phyloP scores from a whole-genome alignment of 1,140 invertebrate species.

The Streblospio benedicti region DNA sequence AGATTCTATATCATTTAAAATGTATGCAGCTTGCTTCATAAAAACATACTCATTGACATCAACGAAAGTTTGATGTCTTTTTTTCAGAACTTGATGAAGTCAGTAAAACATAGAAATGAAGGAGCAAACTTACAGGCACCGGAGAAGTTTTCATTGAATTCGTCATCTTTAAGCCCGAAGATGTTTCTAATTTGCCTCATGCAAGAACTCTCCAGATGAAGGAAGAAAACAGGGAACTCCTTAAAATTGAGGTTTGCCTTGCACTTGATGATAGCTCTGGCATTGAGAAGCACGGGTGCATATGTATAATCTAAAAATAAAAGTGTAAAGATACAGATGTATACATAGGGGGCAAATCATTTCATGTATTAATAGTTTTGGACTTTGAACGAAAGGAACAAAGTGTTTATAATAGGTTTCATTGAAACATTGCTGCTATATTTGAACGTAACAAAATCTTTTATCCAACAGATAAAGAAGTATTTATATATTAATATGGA shows the following conservation, averaged over 20 bases:
- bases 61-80: too few species aligned
- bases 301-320: slow-evolving; percentile 11
- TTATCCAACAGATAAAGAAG: not conserved
- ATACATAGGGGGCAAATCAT: not conserved
- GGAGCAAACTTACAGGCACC: slow-evolving; percentile 10
- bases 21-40: too few species aligned
- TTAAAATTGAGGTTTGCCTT: slow-evolving; percentile 12
- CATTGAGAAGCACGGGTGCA: slow-evolving; percentile 18
- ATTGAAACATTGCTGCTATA: not conserved
- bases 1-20: too few species aligned
- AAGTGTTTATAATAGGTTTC: not conserved
- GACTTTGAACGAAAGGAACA: not conserved
- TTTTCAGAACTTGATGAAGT: too few species aligned
- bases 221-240: slow-evolving; percentile 12
- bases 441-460: not conserved
- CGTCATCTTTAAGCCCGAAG: slow-evolving; percentile 3
- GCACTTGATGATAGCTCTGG: slow-evolving; percentile 17
- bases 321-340: not conserved
- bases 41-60: too few species aligned
- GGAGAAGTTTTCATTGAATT: slow-evolving; percentile 8
- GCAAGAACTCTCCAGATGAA: slow-evolving; percentile 16
- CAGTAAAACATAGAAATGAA: too few species aligned
- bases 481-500: too few species aligned
- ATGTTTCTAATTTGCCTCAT: slow-evolving; percentile 17
- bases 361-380: not conserved